phyloP scores from a whole-genome alignment of 2,888 invertebrate genomes.

The Nephrotoma appendiculata region DNA sequence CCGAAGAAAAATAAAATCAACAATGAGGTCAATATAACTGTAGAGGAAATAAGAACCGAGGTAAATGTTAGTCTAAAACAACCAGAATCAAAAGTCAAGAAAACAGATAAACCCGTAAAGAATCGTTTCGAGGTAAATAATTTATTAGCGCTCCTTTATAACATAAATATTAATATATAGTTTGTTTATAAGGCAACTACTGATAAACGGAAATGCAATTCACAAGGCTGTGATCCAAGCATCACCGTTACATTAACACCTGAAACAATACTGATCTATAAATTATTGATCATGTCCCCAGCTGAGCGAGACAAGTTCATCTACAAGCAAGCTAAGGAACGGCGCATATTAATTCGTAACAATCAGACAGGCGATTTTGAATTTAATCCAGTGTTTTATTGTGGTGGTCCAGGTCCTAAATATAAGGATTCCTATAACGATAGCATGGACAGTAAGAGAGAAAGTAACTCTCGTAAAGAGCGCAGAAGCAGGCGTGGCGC shows the following conservation, averaged over 20 bases:
- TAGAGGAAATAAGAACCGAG: background rate
- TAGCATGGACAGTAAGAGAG: background rate
- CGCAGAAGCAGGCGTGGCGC: background rate
- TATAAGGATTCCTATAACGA: background rate
- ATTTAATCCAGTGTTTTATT: conserved; percentile 6
- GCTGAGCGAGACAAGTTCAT: conserved; percentile 6
- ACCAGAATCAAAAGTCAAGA: background rate
- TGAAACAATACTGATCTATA: background rate
- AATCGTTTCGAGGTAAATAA: background rate
- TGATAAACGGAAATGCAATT: background rate
- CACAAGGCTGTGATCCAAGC: background rate
- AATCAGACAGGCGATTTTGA: background rate
- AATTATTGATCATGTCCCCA: background rate
- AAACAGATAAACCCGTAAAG: background rate
- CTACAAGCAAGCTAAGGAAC: background rate
- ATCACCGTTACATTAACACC: background rate
- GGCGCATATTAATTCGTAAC: conserved; percentile 5
- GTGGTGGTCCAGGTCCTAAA: background rate
- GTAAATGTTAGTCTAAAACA: background rate
- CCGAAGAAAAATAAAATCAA: background rate
- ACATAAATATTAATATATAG: background rate
- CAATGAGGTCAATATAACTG: background rate
- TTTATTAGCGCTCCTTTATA: background rate
- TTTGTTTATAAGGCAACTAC: background rate
- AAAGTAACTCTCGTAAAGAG: background rate